A percentile compares a stretch with the other conserved stretches of the same genome.
These are phyloP conservation scores for Megaceryle maxima DNA, from an alignment of 2,113 vertebrate genomes.

Conservation along the genomic window DNA sequence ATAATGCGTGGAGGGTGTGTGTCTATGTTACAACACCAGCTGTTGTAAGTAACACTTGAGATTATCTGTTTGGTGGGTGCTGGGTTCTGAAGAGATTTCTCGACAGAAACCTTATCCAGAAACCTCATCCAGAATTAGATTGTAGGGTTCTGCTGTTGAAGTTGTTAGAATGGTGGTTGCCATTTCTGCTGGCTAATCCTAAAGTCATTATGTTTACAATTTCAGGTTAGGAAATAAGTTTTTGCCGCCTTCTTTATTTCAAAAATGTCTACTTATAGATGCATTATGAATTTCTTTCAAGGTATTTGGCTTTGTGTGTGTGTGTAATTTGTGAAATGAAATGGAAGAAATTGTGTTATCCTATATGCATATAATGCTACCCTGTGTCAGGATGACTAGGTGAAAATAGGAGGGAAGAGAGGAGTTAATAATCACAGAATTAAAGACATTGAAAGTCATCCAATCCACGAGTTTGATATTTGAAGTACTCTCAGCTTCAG, in stretches of 20 bases:
- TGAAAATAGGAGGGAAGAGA: neutral
- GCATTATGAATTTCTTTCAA: neutral
- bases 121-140: neutral
- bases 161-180: neutral
- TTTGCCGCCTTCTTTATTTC: neutral
- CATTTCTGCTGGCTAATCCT: neutral
- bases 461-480: neutral
- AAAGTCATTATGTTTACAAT: neutral
- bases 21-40: neutral
- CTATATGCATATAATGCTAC: neutral
- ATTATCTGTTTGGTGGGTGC: neutral
- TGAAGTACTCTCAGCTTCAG: constrained; percentile 7
- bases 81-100: neutral
- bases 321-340: neutral
- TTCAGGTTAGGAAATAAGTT: neutral
- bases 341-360: neutral
- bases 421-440: constrained; percentile 7
- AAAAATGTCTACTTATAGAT: neutral
- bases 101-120: neutral
- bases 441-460: neutral
- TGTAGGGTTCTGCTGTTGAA: neutral
- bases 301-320: neutral
- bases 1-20: neutral
- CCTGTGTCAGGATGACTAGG: neutral
- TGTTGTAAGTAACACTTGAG: neutral